Percentiles rank a stretch among this genome's conserved stretches.
These are phyloP conservation scores for Amphilophus citrinellus DNA, from an alignment of 2,113 vertebrate species.

Conservation along the genomic window DNA sequence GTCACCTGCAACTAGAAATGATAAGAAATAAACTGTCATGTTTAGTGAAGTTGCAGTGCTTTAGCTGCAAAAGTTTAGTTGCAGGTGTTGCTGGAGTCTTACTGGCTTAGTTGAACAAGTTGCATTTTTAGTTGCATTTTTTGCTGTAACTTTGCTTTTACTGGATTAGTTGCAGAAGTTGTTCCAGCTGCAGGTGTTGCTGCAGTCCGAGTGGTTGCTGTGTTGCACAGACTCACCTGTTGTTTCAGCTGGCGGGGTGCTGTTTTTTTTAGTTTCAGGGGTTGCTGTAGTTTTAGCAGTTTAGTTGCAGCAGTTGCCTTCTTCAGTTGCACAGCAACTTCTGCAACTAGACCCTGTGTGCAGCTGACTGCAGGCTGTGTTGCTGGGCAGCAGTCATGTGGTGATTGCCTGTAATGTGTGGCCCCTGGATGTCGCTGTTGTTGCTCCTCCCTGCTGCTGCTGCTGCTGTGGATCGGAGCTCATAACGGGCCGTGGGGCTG, in stretches of 20 bases:
- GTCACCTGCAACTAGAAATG: no score
- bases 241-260: not conserved
- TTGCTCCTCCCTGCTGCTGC: not conserved
- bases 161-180: not conserved
- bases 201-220: no score
- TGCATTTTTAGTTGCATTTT: not conserved
- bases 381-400: no score
- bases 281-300: not conserved
- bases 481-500: slow-evolving; percentile 25
- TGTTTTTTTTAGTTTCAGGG: not conserved
- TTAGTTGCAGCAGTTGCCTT: not conserved
- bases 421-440: not conserved
- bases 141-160: not conserved
- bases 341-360: not conserved
- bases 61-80: no score
- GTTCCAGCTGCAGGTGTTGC: not conserved
- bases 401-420: not conserved
- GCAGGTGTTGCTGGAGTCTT: not conserved
- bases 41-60: no score
- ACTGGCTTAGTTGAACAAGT: not conserved
- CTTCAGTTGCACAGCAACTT: not conserved
- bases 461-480: slow-evolving; percentile 35
- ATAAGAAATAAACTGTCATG: not conserved
- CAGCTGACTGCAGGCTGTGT: no score
- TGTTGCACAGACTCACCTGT: not conserved